Base-by-base conservation (phyloP, 37 sponge, comb jelly and placozoan species). In the Spongilla lacustris region DNA sequence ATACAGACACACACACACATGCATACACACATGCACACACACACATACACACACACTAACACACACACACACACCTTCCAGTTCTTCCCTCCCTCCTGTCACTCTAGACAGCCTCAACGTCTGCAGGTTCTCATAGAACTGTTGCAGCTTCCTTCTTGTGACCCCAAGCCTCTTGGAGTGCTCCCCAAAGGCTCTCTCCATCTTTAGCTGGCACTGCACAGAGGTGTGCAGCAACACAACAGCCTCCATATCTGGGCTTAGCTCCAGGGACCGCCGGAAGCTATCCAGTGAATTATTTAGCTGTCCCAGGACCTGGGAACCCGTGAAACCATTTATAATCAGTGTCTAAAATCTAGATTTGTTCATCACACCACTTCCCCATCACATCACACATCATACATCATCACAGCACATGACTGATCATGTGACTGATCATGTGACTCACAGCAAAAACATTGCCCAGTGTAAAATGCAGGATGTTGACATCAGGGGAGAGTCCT, bases 381-480 rank as follows among this genome's bases (percentile, higher is more conserved):
- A n/a, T n/a, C n/a, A n/a, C n/a, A n/a, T n/a, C n/a, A n/a, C n/a
- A n/a, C n/a, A n/a, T n/a, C n/a, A n/a, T n/a, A n/a, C n/a, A n/a
- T n/a, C n/a, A 46, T 8, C 46, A 46, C 46, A 46, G 8, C 46
- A 4, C 8, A 4, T 46, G 46, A 4, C 46, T 10, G 8, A 46
- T 8, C 46, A 4, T 46, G 8, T 46, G 46, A 46, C 46, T 8
- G 8, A 31, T 8, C 8, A 8, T 46, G 8, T 46, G 29, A 90
- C 94, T 84, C 81, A 95, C 93, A 70, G 88, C 91, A 75, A 84
- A 90, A 13, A 95, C 82, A 66, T 92, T 95, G 19, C 89, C 96
- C 25, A 95, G 79, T 23, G 84, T 90, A 58, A 80, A 92, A 31
- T 90, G 88, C 67, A 89, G 91, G 1, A 90, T 70, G 22, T 81